Base-by-base conservation (phyloP, 2,888 invertebrate genomes). In the Platerodrilus igneus region DNA sequence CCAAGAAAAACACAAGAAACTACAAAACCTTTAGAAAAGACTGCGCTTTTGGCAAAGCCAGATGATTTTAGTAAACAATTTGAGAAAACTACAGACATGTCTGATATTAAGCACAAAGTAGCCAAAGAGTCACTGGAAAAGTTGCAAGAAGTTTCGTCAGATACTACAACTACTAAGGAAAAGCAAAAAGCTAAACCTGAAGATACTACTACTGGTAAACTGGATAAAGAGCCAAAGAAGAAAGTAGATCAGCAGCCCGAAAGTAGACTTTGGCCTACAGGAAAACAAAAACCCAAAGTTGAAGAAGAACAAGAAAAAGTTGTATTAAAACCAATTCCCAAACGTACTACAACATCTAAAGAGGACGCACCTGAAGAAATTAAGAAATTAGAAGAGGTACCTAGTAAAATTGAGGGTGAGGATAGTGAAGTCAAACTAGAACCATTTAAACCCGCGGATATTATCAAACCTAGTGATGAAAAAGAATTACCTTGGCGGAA, bases 251-350 rank as follows among this genome's bases (percentile, higher is more conserved):
- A n/a, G n/a, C n/a, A 57, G n/a, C n/a, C n/a, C n/a, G n/a, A n/a
- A n/a, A 62, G 61, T 37, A 68, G 58, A 31, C 57, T 51, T 40
- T 57, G 57, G 55, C 56, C 56, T 15, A 53, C 39, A 19, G 56
- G 58, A 27, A 58, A 58, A 42, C 38, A 53, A 15, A 45, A 51
- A 25, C 56, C 59, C 2, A 60, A 60, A 47, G 65, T 67, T 35
- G 57, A 64, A 34, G 63, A 62, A 36, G 59, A 62, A 10, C 62
- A 64, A 33, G 75, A 76, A 59, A 68, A 73, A 41, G 67, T 75
- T 0, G 58, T 63, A 14, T 61, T 77, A 0, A 76, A 77, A 41
- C 75, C 76, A 1, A 52, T 69, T 18, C 56, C 47, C 11, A 54
- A 50, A 31, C 32, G 44, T 27, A 37, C 50, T 40, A 34, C 41